Percentiles rank a stretch among this genome's conserved stretches.
These are phyloP conservation scores for Dasypolia templi DNA, from an alignment of 2,888 invertebrate genomes.

Conservation along the genomic window DNA sequence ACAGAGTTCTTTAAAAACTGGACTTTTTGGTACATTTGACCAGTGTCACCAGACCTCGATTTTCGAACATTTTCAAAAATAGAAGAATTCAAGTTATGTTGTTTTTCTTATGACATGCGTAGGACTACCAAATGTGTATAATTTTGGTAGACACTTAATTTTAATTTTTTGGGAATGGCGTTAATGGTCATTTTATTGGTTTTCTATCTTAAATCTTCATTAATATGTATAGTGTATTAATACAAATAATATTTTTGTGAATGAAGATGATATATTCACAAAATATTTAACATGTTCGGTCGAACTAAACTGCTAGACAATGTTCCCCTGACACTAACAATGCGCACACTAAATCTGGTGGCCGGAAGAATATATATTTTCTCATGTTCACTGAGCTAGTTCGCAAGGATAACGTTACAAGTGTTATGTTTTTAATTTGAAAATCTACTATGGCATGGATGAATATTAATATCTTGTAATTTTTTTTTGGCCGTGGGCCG, in stretches of 20 bases:
- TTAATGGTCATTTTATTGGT: conserved; percentile 51
- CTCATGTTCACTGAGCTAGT: no score
- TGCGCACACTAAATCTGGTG: no score
- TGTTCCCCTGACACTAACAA: no score
- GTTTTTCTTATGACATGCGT: conserved; percentile 22
- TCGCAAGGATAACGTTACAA: no score
- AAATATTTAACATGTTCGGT: no score
- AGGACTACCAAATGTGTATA: conserved; percentile 35
- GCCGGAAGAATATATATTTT: no score
- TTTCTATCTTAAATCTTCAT: conserved; percentile 34
- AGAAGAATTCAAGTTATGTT: conserved; percentile 14
- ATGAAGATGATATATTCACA: conserved; percentile 30
- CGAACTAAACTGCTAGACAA: no score
- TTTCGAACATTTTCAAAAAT: background rate
- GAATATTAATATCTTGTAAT: no score
- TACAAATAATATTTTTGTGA: conserved; percentile 33
- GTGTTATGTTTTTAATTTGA: no score
- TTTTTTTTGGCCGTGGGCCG: no score
- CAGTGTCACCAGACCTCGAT: background rate
- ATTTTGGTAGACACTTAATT: conserved; percentile 45
- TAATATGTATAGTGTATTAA: conserved; percentile 31
- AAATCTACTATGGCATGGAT: no score
- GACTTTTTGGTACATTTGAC: fast-evolving
- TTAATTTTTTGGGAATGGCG: conserved; percentile 43
- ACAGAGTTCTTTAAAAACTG: conserved; percentile 25